phyloP scores from a whole-genome alignment of 2,888 invertebrate genomes.

The Diachrysia chrysitis region DNA sequence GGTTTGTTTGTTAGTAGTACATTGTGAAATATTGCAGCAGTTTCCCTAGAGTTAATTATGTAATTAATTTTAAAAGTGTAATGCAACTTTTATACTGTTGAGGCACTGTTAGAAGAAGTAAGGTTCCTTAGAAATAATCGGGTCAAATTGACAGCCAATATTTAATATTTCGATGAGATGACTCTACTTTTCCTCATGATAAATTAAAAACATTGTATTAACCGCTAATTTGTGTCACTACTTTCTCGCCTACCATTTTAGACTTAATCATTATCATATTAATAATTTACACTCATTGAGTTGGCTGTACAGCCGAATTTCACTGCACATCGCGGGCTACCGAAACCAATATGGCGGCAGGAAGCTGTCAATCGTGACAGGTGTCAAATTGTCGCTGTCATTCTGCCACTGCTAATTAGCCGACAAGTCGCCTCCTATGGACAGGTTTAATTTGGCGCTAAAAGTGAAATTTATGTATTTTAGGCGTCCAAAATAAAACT shows the following conservation, averaged over 20 bases:
- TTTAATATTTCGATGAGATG: no score
- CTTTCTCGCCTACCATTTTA: conserved; percentile 18
- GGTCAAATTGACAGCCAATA: no score
- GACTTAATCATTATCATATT: conserved; percentile 28
- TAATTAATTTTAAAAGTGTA: conserved; percentile 3
- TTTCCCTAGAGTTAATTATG: background rate
- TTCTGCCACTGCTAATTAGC: conserved; percentile 51
- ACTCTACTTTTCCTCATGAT: background rate
- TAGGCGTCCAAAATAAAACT: conserved; percentile 26
- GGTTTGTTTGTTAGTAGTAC: background rate
- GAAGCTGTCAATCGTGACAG: conserved; percentile 61
- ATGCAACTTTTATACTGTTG: no score
- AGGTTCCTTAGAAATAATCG: no score
- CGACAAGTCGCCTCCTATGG: conserved; percentile 29
- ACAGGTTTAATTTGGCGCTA: conserved; percentile 41
- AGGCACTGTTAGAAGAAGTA: no score
- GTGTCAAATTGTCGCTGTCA: conserved; percentile 61
- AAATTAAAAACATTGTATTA: conserved; percentile 7
- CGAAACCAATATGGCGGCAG: conserved; percentile 47
- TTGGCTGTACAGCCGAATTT: conserved; percentile 45
- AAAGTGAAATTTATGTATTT: conserved; percentile 47
- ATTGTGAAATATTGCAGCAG: background rate
- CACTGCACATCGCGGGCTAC: conserved; percentile 24
- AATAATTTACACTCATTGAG: conserved; percentile 27
- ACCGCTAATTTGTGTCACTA: conserved; percentile 11